phyloP scores from a whole-genome alignment of 2,113 vertebrate genomes.

The Myocastor coypus region DNA sequence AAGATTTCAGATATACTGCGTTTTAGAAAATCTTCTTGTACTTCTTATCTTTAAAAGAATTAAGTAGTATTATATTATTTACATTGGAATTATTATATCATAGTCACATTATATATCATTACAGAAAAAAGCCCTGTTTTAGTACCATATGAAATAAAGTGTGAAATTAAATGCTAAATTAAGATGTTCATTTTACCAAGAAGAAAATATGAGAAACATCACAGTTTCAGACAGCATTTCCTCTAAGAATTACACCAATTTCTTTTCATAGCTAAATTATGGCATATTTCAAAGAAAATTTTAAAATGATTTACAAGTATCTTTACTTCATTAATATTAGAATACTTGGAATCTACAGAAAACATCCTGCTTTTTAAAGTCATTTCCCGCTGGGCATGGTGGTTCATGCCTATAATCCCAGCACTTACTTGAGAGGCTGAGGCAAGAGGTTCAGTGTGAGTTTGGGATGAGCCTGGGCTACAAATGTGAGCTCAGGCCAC shows the following conservation, averaged over 20 bases:
- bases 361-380: background rate
- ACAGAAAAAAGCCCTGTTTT: slow-evolving; percentile 63
- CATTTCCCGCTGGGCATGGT: too few species aligned
- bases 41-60: slow-evolving; percentile 67
- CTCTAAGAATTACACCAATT: background rate
- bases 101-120: slow-evolving; percentile 66
- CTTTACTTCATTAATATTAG: slow-evolving; percentile 38
- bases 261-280: background rate
- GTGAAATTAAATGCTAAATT: slow-evolving; percentile 59
- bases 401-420: too few species aligned
- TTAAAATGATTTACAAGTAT: slow-evolving; percentile 35
- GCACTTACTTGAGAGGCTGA: too few species aligned
- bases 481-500: too few species aligned
- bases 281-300: background rate
- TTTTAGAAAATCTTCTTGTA: slow-evolving; percentile 72
- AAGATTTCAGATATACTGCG: background rate
- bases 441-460: too few species aligned
- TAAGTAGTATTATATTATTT: slow-evolving; percentile 65
- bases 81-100: slow-evolving; percentile 73
- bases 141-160: slow-evolving; percentile 48
- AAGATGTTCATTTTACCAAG: slow-evolving; percentile 47
- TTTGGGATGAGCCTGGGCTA: too few species aligned
- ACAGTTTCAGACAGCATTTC: slow-evolving; percentile 34
- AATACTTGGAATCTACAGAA: background rate
- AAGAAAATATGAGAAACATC: slow-evolving; percentile 36